A percentile compares a stretch with the other conserved stretches of the same genome.
Conservation (phyloP, 2,888 invertebrate species). For the Polyommatus icarus region DNA sequence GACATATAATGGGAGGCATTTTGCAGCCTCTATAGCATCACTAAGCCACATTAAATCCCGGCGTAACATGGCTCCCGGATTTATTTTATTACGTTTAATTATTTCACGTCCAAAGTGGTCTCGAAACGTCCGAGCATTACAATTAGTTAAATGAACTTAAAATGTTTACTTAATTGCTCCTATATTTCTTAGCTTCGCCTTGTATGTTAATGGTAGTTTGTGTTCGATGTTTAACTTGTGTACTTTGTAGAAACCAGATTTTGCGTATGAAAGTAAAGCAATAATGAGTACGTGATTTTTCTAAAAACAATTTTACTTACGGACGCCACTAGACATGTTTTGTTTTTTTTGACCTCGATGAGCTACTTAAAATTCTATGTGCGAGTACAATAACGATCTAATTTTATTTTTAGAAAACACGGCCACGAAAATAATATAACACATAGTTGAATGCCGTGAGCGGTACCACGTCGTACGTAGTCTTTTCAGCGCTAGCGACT, state of each 20-base stretch:
- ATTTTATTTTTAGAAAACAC: not conserved
- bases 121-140: conserved; percentile 55
- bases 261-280: not conserved
- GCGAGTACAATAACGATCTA: not conserved
- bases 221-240: not conserved
- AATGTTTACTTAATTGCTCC: conserved; percentile 21
- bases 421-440: conserved; percentile 26
- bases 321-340: not conserved
- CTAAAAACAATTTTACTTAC: not conserved
- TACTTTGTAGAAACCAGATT: not conserved
- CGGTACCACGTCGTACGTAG: conserved; percentile 44
- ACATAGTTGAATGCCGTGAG: conserved; percentile 35
- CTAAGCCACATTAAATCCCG: conserved; percentile 64
- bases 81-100: conserved; percentile 72
- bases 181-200: conserved; percentile 3
- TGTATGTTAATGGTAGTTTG: not conserved
- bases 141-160: conserved; percentile 27
- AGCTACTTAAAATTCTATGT: not conserved
- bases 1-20: conserved; percentile 51
- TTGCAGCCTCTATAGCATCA: conserved; percentile 59
- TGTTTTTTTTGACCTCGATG: not conserved
- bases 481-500: conserved; percentile 42
- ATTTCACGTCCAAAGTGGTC: conserved; percentile 57
- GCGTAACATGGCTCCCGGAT: conserved; percentile 64
- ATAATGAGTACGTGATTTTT: not conserved